Evolutionary conservation across 2,888 invertebrate species (phyloP).

Genomic region (Bruchidius siliquastri): DNA sequence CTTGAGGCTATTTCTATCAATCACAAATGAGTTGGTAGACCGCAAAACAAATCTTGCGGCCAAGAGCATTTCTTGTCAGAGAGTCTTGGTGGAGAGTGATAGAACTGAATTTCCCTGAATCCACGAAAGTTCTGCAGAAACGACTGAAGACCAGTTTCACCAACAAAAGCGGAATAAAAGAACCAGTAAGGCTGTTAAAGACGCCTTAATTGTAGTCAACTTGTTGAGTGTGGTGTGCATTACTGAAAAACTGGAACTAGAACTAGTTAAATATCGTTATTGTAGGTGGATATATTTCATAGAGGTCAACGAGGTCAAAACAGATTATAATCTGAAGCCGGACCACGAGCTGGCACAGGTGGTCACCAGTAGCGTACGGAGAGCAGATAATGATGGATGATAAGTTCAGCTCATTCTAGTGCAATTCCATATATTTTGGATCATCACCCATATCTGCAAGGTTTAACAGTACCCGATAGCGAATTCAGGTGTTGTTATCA

Average conservation of each 20-base stretch:
- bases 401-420: too few species aligned
- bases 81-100: background rate
- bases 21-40: too few species aligned
- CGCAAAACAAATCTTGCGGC: too few species aligned
- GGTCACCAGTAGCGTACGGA: conserved; percentile 28
- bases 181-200: background rate
- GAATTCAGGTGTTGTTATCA: too few species aligned
- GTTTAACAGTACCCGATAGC: too few species aligned
- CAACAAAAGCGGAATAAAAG: background rate
- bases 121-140: background rate
- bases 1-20: too few species aligned
- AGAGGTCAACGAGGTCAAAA: conserved; percentile 40
- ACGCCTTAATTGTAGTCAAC: background rate
- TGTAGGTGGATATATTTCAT: conserved; percentile 41
- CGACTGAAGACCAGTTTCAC: background rate
- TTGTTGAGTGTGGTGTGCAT: background rate
- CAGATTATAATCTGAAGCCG: conserved; percentile 43
- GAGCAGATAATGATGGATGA: conserved; percentile 15
- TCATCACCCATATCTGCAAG: too few species aligned
- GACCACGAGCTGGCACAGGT: conserved; percentile 45
- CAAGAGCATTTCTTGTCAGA: background rate
- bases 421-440: too few species aligned
- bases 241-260: conserved; percentile 18
- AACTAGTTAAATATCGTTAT: conserved; percentile 31
- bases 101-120: background rate